Conservation (phyloP, 35 echinoderm and acorn worm genomes). For the Ophiothrix spiculata region DNA sequence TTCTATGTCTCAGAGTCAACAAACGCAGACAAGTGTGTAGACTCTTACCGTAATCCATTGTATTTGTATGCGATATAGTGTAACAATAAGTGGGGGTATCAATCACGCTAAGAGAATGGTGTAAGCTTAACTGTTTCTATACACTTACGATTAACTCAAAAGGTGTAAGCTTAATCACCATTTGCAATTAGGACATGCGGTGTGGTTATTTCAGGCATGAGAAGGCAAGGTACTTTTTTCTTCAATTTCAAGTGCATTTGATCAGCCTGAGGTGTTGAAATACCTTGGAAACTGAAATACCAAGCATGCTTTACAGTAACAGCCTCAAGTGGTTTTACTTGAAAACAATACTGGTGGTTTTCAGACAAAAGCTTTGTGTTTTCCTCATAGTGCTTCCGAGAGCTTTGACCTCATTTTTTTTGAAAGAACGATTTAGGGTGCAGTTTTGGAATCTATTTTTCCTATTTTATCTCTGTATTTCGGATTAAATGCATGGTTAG, state of each 20-base stretch:
- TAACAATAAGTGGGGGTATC: too few species aligned
- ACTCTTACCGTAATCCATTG: too few species aligned
- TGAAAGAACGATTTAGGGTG: background rate
- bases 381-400: background rate
- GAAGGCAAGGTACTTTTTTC: background rate
- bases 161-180: too few species aligned
- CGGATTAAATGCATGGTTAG: background rate
- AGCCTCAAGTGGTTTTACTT: background rate
- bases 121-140: too few species aligned
- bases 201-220: background rate
- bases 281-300: background rate
- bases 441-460: too few species aligned
- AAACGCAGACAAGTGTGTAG: too few species aligned
- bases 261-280: background rate
- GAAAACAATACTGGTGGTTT: background rate
- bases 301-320: background rate
- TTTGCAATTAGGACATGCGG: too few species aligned
- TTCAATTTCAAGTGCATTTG: background rate
- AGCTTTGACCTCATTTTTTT: conserved; percentile 1
- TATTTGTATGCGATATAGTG: too few species aligned
- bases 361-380: conserved; percentile 1
- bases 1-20: too few species aligned
- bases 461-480: background rate
- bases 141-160: too few species aligned
- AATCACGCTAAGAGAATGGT: too few species aligned